Evolutionary conservation across 2,113 vertebrate species (phyloP).

Genomic region (Sakesphorus luctuosus): DNA sequence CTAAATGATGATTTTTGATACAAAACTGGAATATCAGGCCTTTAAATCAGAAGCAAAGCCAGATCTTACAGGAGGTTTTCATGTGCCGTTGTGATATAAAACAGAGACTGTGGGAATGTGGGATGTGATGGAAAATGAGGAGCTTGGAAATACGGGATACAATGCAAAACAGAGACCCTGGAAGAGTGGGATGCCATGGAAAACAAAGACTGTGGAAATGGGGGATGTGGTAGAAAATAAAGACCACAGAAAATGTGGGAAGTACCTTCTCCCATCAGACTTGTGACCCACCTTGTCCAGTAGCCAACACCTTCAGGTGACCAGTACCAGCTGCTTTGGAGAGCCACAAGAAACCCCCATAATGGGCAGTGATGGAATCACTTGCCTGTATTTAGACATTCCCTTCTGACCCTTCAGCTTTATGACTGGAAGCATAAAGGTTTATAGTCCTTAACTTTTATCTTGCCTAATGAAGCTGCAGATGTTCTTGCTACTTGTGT

Average conservation of each 20-base stretch:
- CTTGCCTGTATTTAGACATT: neutral
- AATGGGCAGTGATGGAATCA: neutral
- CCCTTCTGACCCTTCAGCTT: conserved; percentile 38
- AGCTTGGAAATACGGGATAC: neutral
- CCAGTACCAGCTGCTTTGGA: neutral
- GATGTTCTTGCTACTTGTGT: neutral
- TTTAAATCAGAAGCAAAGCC: neutral
- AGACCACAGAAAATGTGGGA: accelerated
- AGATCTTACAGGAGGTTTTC: neutral
- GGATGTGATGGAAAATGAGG: neutral
- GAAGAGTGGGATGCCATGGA: neutral
- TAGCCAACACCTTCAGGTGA: neutral
- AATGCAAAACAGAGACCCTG: accelerated
- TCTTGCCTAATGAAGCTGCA: conserved; percentile 51
- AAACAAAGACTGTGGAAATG: neutral
- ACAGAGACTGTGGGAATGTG: neutral
- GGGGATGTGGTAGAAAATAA: neutral
- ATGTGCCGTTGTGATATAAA: accelerated
- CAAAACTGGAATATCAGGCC: neutral
- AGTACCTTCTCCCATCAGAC: neutral
- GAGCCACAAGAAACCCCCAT: neutral
- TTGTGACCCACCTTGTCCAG: neutral
- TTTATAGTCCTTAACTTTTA: conserved; percentile 51
- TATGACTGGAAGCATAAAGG: conserved; percentile 13
- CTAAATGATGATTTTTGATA: neutral